Conservation (phyloP, 2,113 vertebrate species). For the Engystomops pustulosus region DNA sequence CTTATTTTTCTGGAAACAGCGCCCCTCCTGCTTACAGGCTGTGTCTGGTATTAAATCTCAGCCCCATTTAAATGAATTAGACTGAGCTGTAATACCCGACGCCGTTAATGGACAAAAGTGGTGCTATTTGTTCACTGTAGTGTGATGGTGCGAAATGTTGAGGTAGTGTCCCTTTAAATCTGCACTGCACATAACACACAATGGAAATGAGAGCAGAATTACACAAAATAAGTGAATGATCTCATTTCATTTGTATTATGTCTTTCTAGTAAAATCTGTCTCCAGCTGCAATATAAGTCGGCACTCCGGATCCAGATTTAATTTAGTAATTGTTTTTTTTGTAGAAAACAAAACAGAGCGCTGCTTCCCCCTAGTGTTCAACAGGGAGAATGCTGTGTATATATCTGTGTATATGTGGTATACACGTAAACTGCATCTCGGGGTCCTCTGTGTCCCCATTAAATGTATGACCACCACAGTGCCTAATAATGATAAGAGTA, state of each 20-base stretch:
- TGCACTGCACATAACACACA: not conserved
- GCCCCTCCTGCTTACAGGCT: not conserved
- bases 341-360: not conserved
- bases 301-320: not conserved
- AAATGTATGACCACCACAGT: not conserved
- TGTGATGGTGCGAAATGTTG: not conserved
- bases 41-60: not conserved
- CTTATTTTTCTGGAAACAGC: not conserved
- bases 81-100: not conserved
- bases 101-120: not conserved
- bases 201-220: not conserved
- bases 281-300: not conserved
- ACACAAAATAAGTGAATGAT: not conserved
- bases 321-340: not conserved
- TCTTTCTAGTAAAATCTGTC: constrained; percentile 18
- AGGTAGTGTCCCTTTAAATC: not conserved
- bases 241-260: constrained; percentile 19
- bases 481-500: not conserved
- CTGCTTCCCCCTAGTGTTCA: constrained; percentile 32
- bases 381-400: not conserved
- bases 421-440: no score
- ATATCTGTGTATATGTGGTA: not conserved
- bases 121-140: no score
- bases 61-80: not conserved
- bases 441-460: no score